Base-by-base conservation (phyloP, 2,113 vertebrate genomes). In the Aphyosemion australe region DNA sequence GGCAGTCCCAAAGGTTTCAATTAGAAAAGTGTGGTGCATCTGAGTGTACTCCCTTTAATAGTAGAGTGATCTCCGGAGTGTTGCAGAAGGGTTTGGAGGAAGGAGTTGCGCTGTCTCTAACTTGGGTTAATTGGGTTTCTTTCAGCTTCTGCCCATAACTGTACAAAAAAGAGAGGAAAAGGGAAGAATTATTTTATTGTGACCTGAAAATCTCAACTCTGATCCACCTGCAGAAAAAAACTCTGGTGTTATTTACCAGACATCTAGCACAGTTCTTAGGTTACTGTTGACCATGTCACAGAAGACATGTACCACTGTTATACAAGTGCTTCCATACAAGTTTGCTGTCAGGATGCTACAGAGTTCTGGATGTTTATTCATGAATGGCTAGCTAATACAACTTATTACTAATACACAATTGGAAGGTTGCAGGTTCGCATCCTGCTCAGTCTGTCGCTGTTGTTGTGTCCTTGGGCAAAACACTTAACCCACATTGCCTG, bases 1-100 rank as follows among this genome's bases (percentile, higher is more conserved):
- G 72, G 73, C 62, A 81, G 72, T 92, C 90, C 92, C 92, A 88
- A 69, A 87, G 91, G 92, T 93, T 92, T 92, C 83, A 92, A 93
- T 93, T 93, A 92, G 82, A 90, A 91, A 91, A 88, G 84, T 81
- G 67, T 68, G 54, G 78, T 73, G 82, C 82, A 86, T 87, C 61
- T 79, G 76, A 87, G 85, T 85, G 85, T 71, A 82, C 89, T 90
- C 82, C 64, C 79, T 90, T 84, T 92, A 91, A 92, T 86, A 87
- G 89, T 78, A 76, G 82, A 84, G 84, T 70, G 88, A 89, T 91
- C 89, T 92, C 91, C 79, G 59, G 83, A 89, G 91, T 89, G 85
- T 79, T 89, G 79, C 57, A 70, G 87, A 83, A 62, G 79, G 79
- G 63, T 70, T 83, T 42, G 66, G 69, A 74, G 69, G 78, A 72